Evolutionary conservation across 2,113 vertebrate species (phyloP), one percentile per base, ranked within the genome.

Genomic region (Sprattus sprattus): DNA sequence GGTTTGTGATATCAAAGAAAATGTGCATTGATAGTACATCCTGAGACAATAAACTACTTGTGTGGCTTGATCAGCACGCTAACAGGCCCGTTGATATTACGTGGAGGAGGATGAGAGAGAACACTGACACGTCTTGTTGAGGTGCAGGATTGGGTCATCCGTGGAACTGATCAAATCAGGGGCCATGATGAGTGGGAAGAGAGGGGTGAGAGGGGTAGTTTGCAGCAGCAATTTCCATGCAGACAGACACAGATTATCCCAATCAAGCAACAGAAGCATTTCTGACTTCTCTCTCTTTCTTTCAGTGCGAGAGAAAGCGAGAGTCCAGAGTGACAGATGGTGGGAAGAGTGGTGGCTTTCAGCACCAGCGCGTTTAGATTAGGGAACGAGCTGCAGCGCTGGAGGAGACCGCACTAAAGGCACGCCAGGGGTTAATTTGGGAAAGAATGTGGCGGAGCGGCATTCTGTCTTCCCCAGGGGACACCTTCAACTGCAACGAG

Each of bases 191-290:
- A 78, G 28, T 39, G 71, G 71, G 28, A 32, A 78, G 32, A 78
- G 11, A 39, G 13, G 46, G 49, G 71, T 32, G 28, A 78, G 28
- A 39, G 28, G 71, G 4, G 81, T 85, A 85, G 87, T 88, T 85
- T 88, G 84, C 85, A 75, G 50, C 52, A 1, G 81, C 83, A 83
- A 85, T 88, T 81, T 85, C 28, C 84, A 83, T 88, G 82, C 84
- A 85, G 87, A 85, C 84, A 50, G 87, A 88, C 87, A 88, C 71
- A 78, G 32, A 78, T 78, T 78, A 78, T 32, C 25, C 71, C 71
- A 78, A 78, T 78, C 71, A 78, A 32, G 28, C 39, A 39, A 78
- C 71, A 78, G 32, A 78, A 78, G 71, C 39, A 32, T 78, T 32
- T 78, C 71, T 39, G 32, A 78, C 71, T n/a, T 2, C 22, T 25